Base-by-base conservation (phyloP, 2,797 vertebrate genomes). In the Naso thynnoides region DNA sequence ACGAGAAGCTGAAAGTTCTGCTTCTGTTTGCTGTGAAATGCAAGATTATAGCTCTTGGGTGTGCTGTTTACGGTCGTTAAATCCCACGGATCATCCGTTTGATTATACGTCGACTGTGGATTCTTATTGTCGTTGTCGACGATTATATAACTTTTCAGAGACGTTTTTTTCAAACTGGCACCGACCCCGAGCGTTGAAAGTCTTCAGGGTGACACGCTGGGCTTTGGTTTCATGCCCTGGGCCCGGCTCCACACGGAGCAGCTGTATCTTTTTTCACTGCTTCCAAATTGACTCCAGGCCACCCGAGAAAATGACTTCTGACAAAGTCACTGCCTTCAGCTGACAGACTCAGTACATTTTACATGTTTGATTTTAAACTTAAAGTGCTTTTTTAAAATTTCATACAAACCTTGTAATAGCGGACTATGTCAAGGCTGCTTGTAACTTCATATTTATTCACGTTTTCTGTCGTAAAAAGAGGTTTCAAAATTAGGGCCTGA, bases 221-320 rank as follows among this genome's bases (percentile, higher is more conserved):
- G 49, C 27, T 85, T 72, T 42, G 53, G 60, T 86, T 88, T 88
- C 80, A 73, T 38, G 13, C 1, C 16, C 19, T 42, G 29, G 24
- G 18, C 45, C 70, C 36, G 8, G 23, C 48, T 72, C 15, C n/a
- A 61, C 38, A 54, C 44, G 16, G 23, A 23, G 29, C 52, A 74
- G 62, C 58, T 16, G 21, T 48, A 79, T 65, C 31, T 66, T 47
- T 50, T 66, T 62, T n/a, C 58, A 61, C 47, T 23, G 36, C 50
- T 58, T 61, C 48, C 76, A 83, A 52, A 16, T 54, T 47, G 47
- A 38, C 49, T 62, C 70, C 33, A 27, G 15, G 31, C 10, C 58
- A 61, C 11, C n/a, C 60, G n/a, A 41, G 18, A 76, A 7, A 18
- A 7, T 3, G 21, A 48, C 23, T 44, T 53, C 18, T 26, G 1